These are phyloP conservation scores for Nowickia ferox DNA, from an alignment of 2,888 invertebrate genomes.

Conservation along the genomic window DNA sequence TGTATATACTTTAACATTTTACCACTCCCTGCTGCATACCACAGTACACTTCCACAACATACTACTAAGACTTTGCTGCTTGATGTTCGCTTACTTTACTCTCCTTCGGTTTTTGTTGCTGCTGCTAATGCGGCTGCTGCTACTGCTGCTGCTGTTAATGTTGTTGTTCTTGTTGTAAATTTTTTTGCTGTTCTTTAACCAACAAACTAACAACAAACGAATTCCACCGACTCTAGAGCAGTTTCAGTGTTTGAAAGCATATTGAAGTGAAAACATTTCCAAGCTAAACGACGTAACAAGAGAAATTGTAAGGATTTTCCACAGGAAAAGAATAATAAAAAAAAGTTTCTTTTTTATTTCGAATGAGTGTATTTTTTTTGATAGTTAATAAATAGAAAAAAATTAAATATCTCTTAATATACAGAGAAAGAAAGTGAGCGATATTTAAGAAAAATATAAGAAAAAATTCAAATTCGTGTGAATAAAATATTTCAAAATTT, in stretches of 20 bases:
- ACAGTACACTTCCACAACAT: conserved; percentile 12
- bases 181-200: conserved; percentile 49
- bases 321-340: conserved; percentile 24
- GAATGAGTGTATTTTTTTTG: background rate
- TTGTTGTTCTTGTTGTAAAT: background rate
- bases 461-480: background rate
- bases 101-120: conserved; percentile 8
- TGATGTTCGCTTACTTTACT: conserved; percentile 5
- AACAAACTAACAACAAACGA: conserved; percentile 44
- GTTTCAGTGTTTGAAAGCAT: conserved; percentile 55
- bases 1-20: conserved; percentile 37
- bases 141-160: conserved; percentile 13
- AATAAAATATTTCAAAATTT: background rate
- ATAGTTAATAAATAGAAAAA: background rate
- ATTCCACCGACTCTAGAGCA: conserved; percentile 41
- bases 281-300: conserved; percentile 13
- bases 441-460: background rate
- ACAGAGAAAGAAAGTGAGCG: background rate
- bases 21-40: conserved; percentile 52
- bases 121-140: background rate
- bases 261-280: conserved; percentile 56
- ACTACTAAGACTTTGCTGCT: conserved; percentile 32
- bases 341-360: background rate
- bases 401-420: background rate
- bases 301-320: conserved; percentile 53